phyloP scores from a whole-genome alignment of 2,888 invertebrate genomes.

The Melanostoma scalare region DNA sequence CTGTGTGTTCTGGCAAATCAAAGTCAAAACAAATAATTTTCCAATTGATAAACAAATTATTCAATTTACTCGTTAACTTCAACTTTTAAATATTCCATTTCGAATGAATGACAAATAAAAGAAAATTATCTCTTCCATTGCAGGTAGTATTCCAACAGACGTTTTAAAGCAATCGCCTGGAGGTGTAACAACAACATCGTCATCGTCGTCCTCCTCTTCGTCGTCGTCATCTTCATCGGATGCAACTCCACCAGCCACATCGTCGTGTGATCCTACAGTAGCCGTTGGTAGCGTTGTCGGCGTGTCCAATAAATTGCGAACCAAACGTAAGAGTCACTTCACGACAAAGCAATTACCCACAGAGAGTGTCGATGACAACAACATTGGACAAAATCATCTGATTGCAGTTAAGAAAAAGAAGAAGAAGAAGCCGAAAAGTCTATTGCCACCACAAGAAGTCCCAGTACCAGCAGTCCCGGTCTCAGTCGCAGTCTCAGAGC shows the following conservation, averaged over 20 bases:
- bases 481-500: conserved; percentile 60
- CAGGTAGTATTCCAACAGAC: conserved; percentile 79
- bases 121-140: conserved; percentile 46
- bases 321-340: conserved; percentile 70
- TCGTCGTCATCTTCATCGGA: conserved; percentile 54
- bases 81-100: too few species aligned
- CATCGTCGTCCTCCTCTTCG: conserved; percentile 57
- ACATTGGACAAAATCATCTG: conserved; percentile 74
- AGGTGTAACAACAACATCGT: conserved; percentile 51
- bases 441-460: conserved; percentile 14
- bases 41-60: too few species aligned
- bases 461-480: conserved; percentile 65
- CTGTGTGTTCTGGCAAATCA: too few species aligned
- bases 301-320: conserved; percentile 72
- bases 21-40: too few species aligned
- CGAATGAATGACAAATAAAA: too few species aligned
- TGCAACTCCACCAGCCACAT: conserved; percentile 21
- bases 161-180: conserved; percentile 78
- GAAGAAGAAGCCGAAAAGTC: conserved; percentile 33
- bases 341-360: conserved; percentile 71
- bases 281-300: conserved; percentile 54
- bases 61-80: too few species aligned
- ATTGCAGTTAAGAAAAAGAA: conserved; percentile 32
- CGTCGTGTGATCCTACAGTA: conserved; percentile 14
- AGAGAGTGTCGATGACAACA: conserved; percentile 72